Base-by-base conservation (phyloP, 2,113 vertebrate genomes). In the Macquaria australasica region DNA sequence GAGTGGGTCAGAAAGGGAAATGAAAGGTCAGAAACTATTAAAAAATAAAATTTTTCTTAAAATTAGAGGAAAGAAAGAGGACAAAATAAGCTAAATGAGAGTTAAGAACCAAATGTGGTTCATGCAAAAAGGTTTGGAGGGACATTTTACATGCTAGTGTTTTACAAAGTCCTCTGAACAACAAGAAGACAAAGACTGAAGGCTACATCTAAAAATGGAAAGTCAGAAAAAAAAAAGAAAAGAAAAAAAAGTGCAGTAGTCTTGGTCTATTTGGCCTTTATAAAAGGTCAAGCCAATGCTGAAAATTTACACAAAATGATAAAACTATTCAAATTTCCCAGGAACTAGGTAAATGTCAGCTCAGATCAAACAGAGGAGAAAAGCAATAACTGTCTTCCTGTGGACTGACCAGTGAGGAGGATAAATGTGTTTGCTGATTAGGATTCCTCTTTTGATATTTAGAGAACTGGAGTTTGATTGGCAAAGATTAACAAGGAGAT, bases 261-360 rank as follows among this genome's bases (percentile, higher is more conserved):
- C 43, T 31, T 11, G 80, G 59, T 76, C 78, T 63, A 21, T 62
- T 66, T 3, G 59, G 75, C 80, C 87, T 89, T 92, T 82, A 73
- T 20, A 87, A 89, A 93, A 92, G 81, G 86, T 88, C 66, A 85
- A 70, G 31, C 16, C 45, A 59, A 48, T 79, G 73, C 83, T 74
- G 81, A 58, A 69, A 73, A 85, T 88, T 53, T 85, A 81, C 56
- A 76, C 77, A 87, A 88, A 83, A 84, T 76, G 82, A 89, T 87
- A 50, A 82, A 81, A 60, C 79, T 74, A 84, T 82, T 88, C 62
- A 89, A 90, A 90, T 89, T 83, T 77, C 74, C 82, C 81, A 85
- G 73, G 75, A 88, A 77, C 63, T 60, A 73, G 59, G 86, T 87
- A 94, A 95, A 94, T 93, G 93, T 90, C 92, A 94, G 81, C 79